phyloP scores from a whole-genome alignment of 2,888 invertebrate species.

The Willowsia nigromaculata region DNA sequence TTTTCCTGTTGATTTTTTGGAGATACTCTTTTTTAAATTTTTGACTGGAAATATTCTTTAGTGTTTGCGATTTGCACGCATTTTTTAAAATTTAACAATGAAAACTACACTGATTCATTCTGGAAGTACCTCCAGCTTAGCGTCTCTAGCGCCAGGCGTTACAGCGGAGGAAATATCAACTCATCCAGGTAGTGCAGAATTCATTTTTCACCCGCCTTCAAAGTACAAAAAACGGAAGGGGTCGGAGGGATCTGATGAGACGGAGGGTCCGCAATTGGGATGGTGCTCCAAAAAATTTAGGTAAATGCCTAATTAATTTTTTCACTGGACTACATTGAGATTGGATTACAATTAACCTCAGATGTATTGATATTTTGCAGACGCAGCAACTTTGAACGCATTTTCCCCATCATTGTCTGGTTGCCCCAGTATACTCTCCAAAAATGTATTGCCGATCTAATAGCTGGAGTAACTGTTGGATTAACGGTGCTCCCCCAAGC shows the following conservation, averaged over 20 bases:
- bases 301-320: not conserved
- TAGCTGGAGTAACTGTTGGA: conserved; percentile 74
- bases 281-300: conserved; percentile 67
- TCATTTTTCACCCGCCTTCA: conserved; percentile 38
- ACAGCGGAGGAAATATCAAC: conserved; percentile 51
- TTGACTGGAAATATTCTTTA: too few relatives aligned
- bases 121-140: conserved; percentile 72
- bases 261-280: not conserved
- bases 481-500: conserved; percentile 81
- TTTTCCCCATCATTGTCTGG: conserved; percentile 76
- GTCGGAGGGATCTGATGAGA: conserved; percentile 4
- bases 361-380: not conserved
- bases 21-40: not conserved
- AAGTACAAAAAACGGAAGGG: not conserved
- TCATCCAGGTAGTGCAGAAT: conserved; percentile 52
- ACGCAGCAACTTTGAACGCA: conserved; percentile 65
- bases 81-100: conserved; percentile 57
- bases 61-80: not conserved
- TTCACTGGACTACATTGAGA: too few relatives aligned
- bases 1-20: too few relatives aligned
- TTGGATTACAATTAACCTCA: too few relatives aligned
- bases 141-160: conserved; percentile 37
- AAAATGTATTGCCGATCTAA: conserved; percentile 71
- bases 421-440: conserved; percentile 67
- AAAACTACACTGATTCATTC: conserved; percentile 74